Evolutionary conservation across 2,888 invertebrate species (phyloP), one percentile per base, ranked within the genome.

Genomic region (Tinea trinotella): DNA sequence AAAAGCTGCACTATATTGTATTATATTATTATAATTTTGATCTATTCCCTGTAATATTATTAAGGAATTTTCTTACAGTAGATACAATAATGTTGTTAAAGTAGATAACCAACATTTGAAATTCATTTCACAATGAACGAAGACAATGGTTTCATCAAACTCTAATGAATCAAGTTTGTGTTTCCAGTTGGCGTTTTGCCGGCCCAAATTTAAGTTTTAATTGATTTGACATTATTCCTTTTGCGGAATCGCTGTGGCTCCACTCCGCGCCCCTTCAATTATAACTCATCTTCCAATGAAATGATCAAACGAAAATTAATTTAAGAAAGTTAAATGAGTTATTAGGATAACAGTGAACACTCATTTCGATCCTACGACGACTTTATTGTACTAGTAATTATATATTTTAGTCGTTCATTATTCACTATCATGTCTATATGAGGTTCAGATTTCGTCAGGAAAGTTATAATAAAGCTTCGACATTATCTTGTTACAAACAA

Each of bases 181-280:
- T 40, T 53, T 22, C 53, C 40, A 40, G n/a, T 67, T 74, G 78
- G 76, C 76, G 71, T 66, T 65, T 61, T 71, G 75, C 76, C 74
- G 75, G 69, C 64, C 70, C 35, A 67, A 75, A 75, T 74, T 71
- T 70, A 82, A 81, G 76, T 82, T 82, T 81, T 81, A 83, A 82
- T 83, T 81, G 82, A 82, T 81, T 82, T 77, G 74, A 74, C 76
- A 81, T 82, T 80, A 83, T 82, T 82, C 79, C 76, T 70, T 79
- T 79, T 78, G 77, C 73, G 76, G 71, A 72, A 67, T 69, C 34
- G 34, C 68, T 66, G 67, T 67, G 66, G 66, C 12, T 36, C 71
- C 69, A 74, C 71, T 71, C 68, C 69, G 70, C 66, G 67, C 76
- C 70, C 74, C 74, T 75, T 74, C 78, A 78, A 81, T 80, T 82